Conservation (phyloP, 2,113 vertebrate species). For the Pseudorasbora parva region DNA sequence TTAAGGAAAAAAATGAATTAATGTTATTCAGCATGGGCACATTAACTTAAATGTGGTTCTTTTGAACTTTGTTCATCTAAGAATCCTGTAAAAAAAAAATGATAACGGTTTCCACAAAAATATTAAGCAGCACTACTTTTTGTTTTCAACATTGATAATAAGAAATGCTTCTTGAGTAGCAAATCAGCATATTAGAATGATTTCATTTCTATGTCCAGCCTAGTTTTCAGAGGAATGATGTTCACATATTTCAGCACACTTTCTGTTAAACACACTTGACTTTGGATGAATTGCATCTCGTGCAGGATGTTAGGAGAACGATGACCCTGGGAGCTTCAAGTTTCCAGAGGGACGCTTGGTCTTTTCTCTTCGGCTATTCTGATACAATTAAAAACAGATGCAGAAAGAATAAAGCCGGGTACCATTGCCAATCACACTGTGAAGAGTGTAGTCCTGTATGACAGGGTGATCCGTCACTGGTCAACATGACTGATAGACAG, state of each 20-base stretch:
- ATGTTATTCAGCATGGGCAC: too few relatives aligned
- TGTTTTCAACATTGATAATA: background rate
- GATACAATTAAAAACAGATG: conserved; percentile 64
- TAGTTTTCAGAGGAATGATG: conserved; percentile 2
- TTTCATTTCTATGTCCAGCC: background rate
- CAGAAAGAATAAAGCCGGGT: conserved; percentile 30
- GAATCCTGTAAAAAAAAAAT: background rate
- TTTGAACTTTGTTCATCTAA: too few relatives aligned
- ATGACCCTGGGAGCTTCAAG: conserved; percentile 54
- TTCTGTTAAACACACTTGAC: conserved; percentile 50
- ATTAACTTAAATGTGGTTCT: too few relatives aligned
- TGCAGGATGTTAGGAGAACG: conserved; percentile 50
- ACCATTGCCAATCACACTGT: conserved; percentile 35
- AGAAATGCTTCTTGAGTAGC: background rate
- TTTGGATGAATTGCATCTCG: conserved; percentile 49
- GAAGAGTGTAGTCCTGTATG: conserved; percentile 51
- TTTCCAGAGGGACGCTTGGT: conserved; percentile 49
- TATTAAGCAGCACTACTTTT: background rate
- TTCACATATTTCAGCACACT: conserved; percentile 30
- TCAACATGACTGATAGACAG: conserved; percentile 58
- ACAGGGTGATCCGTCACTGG: conserved; percentile 59
- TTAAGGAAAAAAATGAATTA: too few relatives aligned
- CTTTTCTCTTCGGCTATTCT: conserved; percentile 46
- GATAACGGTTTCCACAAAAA: background rate
- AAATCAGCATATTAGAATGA: background rate